phyloP scores from a whole-genome alignment of 2,113 vertebrate species.

The Leucopsar rothschildi region DNA sequence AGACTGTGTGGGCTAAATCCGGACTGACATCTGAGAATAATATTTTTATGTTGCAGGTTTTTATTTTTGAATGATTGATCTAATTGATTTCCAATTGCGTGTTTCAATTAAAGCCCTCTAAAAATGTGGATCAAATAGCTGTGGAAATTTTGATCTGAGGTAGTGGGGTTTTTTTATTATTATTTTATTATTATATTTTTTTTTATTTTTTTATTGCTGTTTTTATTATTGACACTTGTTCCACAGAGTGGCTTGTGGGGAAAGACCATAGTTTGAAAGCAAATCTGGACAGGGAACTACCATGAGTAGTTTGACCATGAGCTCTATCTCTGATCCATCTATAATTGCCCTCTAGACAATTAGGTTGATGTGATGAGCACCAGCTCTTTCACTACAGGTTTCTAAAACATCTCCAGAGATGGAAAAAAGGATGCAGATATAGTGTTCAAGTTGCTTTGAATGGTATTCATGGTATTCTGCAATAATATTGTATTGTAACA shows the following conservation, averaged over 20 bases:
- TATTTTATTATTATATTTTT: too few species aligned
- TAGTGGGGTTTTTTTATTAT: neutral
- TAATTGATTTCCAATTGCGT: neutral
- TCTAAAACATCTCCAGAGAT: neutral
- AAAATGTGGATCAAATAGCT: neutral
- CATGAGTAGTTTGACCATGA: neutral
- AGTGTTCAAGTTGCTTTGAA: neutral
- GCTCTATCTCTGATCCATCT: neutral
- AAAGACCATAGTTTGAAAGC: rapidly evolving
- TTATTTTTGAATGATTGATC: neutral
- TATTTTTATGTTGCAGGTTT: neutral
- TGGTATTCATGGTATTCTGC: neutral
- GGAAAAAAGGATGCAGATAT: neutral
- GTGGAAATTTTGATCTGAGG: neutral
- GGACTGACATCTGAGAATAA: neutral
- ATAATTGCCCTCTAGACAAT: neutral
- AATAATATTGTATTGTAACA: neutral
- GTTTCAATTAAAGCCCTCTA: neutral
- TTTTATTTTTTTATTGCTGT: neutral
- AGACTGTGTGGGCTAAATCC: neutral
- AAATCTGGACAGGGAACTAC: neutral
- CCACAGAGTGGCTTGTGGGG: neutral
- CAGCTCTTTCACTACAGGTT: neutral
- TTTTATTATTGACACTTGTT: neutral
- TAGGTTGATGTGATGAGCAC: neutral